Evolutionary conservation across 2,113 vertebrate genomes (phyloP).

Genomic region (Uropsilus gracilis): DNA sequence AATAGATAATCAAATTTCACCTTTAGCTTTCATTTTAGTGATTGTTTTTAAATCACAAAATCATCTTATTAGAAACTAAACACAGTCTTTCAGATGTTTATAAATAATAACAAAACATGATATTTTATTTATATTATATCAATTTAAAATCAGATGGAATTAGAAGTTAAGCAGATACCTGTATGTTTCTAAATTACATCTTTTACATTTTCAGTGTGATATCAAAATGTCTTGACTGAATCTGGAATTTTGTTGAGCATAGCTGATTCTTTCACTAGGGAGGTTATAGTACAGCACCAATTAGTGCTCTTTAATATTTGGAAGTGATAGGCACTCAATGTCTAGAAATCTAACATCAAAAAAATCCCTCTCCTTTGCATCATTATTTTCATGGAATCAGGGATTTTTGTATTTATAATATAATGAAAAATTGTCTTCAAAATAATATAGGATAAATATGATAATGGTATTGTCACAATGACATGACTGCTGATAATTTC

Average conservation of each 20-base stretch:
- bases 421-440: neutral
- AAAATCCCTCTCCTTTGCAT: neutral
- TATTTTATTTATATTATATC: neutral
- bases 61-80: neutral
- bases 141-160: neutral
- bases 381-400: neutral
- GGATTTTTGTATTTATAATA: neutral
- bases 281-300: neutral
- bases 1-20: slow-evolving; percentile 19
- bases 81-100: neutral
- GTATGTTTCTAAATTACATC: neutral
- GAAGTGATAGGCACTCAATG: neutral
- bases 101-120: no score
- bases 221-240: neutral
- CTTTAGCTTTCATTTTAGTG: neutral
- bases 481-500: neutral
- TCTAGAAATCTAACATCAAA: neutral
- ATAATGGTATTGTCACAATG: fast-evolving
- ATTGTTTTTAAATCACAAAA: neutral
- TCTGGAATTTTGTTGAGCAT: neutral
- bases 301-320: neutral
- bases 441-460: neutral
- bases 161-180: neutral
- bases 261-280: neutral
- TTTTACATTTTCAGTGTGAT: neutral